These are phyloP conservation scores for Pseudobourletiella spinata DNA, from an alignment of 1,140 invertebrate genomes.

Conservation along the genomic window DNA sequence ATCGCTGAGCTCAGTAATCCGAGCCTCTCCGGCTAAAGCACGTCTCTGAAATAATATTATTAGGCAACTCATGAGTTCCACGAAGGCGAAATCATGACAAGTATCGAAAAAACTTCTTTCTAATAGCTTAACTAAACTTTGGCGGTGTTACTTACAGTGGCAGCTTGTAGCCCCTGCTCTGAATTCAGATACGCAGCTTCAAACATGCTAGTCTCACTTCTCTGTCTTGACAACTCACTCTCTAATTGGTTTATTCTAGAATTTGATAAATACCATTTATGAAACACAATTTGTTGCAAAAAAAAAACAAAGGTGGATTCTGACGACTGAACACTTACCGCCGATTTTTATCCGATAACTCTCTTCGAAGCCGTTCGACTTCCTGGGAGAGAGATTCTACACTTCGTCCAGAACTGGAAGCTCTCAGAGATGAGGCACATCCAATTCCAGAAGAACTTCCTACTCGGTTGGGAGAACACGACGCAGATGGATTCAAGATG, in stretches of 20 bases:
- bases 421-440: neutral
- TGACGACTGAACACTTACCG: conserved; percentile 10
- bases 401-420: neutral
- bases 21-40: conserved; percentile 4
- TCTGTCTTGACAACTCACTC: conserved; percentile 12
- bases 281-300: too few relatives aligned
- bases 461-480: neutral
- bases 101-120: too few relatives aligned
- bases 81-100: conserved; percentile 1
- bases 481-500: neutral
- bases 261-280: conserved; percentile 1
- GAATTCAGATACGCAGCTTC: conserved; percentile 4
- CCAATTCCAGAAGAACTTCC: neutral
- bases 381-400: conserved; percentile 4
- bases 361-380: conserved; percentile 16
- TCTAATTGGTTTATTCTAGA: conserved; percentile 20
- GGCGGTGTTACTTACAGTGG: conserved; percentile 19
- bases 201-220: conserved; percentile 9
- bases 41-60: neutral
- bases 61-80: too few relatives aligned
- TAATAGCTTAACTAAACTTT: too few relatives aligned
- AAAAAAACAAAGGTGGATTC: too few relatives aligned
- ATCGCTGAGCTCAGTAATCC: neutral
- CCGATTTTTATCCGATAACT: conserved; percentile 16
- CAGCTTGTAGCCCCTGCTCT: conserved; percentile 2